A percentile compares a stretch with the other conserved stretches of the same genome.
Conservation (phyloP, 2,888 invertebrate species). For the Xestia xanthographa region DNA sequence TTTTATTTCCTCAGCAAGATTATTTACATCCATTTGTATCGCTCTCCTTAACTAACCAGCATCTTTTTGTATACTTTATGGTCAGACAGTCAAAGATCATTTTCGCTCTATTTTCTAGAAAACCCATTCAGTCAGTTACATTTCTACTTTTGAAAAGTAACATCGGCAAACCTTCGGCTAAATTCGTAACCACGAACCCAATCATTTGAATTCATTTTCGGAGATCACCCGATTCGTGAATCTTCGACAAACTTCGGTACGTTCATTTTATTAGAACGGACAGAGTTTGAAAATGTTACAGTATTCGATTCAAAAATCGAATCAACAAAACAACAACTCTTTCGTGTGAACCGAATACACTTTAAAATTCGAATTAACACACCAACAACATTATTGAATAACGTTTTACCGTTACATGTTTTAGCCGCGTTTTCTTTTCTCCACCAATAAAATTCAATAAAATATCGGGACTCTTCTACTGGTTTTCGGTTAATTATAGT, state of each 20-base stretch:
- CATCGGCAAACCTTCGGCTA: slow-evolving; percentile 63
- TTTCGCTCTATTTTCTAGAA: slow-evolving; percentile 49
- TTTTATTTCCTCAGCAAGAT: slow-evolving; percentile 24
- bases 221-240: slow-evolving; percentile 24
- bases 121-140: slow-evolving; percentile 58
- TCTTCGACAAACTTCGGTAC: slow-evolving; percentile 30
- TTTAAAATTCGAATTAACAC: slow-evolving; percentile 19
- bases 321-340: slow-evolving; percentile 20
- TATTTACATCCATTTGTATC: slow-evolving; percentile 48
- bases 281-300: slow-evolving; percentile 29
- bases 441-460: neutral
- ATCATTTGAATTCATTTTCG: slow-evolving; percentile 43
- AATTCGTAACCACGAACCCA: slow-evolving; percentile 53
- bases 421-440: slow-evolving; percentile 24
- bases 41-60: slow-evolving; percentile 32
- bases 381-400: slow-evolving; percentile 26
- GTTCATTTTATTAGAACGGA: slow-evolving; percentile 28
- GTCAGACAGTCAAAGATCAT: slow-evolving; percentile 57
- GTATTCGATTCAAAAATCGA: slow-evolving; percentile 28
- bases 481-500: neutral
- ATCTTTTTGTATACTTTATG: slow-evolving; percentile 50
- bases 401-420: slow-evolving; percentile 21
- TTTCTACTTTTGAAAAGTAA: slow-evolving; percentile 46
- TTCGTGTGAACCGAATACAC: slow-evolving; percentile 17
- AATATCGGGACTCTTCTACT: slow-evolving; percentile 3